Evolutionary conservation across 1,140 invertebrate species (phyloP), one percentile per base, ranked within the genome.

Genomic region (Drosophila pandora): DNA sequence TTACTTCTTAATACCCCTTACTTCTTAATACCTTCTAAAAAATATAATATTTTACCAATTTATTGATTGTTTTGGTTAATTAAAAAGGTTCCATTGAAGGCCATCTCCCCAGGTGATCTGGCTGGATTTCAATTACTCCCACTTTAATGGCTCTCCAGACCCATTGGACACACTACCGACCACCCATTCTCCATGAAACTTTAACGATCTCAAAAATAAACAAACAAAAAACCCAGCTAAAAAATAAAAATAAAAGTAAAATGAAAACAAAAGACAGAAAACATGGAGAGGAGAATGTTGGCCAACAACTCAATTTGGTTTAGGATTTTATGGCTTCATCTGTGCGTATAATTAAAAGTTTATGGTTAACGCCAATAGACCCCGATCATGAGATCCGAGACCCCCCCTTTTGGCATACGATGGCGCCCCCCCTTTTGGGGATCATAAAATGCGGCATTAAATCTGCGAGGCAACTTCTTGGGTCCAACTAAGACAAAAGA

Each of bases 291-390:
- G 3, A 17, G 28, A 43, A 58, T 58, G 56, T 37, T 48, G 56
- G 43, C 55, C 45, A 72, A 72, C 69, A 72, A 61, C 69, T 72
- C 68, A 53, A 72, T 72, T 61, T 53, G 23, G 56, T 61, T 72
- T 61, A 0, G 32, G 67, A 49, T 61, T 72, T 72, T 72, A 72
- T 72, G 69, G 34, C 68, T 72, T 72, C 32, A 72, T 72, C 69
- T 72, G 62, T 13, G 25, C 12, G 54, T 58, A 57, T 72, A 76
- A 79, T 79, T 84, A 84, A 84, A 84, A 61, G 61, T 83, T 83
- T 79, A 83, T 79, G 71, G 70, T 60, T 61, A 59, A 48, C 56
- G 57, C 63, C 61, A 32, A 37, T 4, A n/a, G 13, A 37, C 22
- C 30, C 47, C 13, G 9, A 39, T 45, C 22, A 8, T 30, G 21